Base-by-base conservation (phyloP, 2,888 invertebrate genomes). In the Synergus japonicus region DNA sequence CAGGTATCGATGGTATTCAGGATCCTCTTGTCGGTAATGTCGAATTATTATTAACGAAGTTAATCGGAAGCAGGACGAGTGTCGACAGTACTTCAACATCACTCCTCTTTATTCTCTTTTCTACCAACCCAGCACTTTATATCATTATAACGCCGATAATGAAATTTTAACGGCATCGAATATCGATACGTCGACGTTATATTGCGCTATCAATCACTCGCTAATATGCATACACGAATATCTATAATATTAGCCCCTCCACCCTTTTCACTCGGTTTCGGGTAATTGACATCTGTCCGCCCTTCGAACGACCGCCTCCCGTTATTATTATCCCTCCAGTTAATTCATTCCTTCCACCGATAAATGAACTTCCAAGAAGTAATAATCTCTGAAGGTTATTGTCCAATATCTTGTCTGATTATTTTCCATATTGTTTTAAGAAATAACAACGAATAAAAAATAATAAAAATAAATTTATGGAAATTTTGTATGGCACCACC, bases 41-140 rank as follows among this genome's bases (percentile, higher is more conserved):
- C 86, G 87, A 88, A 89, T 91, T 88, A 73, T 73, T 49, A 89
- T 89, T 89, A 90, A 91, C 88, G 87, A 90, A 88, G 87, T 90
- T 90, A 90, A 90, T 91, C 89, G 90, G 89, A 88, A 89, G 87
- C 86, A 86, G 86, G 87, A 87, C 88, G 90, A 88, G 86, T 88
- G 88, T 87, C 87, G 87, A 86, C 87, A 86, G 85, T 83, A 80
- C 82, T 81, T 76, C 86, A 76, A 82, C 83, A 83, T 83, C 81
- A 79, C 77, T 82, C 67, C 73, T 76, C 78, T 69, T 66, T 67
- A n/a, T 82, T 44, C 77, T 43, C 78, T 76, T 76, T 80, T 81
- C 80, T 81, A 81, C 79, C 81, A 82, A 67, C 78, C 78, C 80
- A 86, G 84, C 84, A 85, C 88, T 88, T 89, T 87, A 87, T 88